A percentile compares a stretch with the other conserved stretches of the same genome.
Evolutionary conservation across 2,113 vertebrate genomes (phyloP).

Genomic region (Xenus cinereus): DNA sequence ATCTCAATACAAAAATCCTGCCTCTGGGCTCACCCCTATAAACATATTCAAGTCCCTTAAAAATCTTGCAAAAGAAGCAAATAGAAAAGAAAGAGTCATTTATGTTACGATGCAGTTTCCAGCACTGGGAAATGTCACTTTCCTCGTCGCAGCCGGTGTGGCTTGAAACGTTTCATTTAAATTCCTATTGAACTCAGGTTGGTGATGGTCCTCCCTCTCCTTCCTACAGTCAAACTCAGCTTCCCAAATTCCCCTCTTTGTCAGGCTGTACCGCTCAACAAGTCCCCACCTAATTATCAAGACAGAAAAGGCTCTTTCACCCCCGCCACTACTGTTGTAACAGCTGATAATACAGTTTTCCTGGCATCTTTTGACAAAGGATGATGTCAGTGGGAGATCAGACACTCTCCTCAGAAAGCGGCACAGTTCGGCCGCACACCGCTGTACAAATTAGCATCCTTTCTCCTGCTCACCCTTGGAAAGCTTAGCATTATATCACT

Average conservation of each 20-base stretch:
- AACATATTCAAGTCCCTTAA: background rate
- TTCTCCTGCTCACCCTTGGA: background rate
- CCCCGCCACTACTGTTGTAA: background rate
- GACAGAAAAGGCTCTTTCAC: background rate
- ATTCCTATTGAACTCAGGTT: background rate
- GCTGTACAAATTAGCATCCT: background rate
- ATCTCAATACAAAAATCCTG: background rate
- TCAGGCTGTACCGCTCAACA: background rate
- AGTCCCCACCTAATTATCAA: background rate
- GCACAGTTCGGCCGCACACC: background rate
- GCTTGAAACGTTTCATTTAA: background rate
- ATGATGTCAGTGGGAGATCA: background rate
- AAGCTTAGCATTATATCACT: background rate
- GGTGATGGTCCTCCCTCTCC: background rate
- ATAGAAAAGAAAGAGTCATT: background rate
- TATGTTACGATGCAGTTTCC: background rate
- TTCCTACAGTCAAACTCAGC: background rate
- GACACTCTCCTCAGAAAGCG: background rate
- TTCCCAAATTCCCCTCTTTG: background rate
- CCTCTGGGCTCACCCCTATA: background rate
- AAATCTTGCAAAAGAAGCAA: background rate
- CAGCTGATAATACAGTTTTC: background rate
- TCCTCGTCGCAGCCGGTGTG: background rate
- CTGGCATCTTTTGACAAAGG: background rate
- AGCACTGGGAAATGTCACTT: background rate